These are phyloP conservation scores for Acronicta leporina DNA, from an alignment of 2,888 invertebrate genomes.

Conservation along the genomic window DNA sequence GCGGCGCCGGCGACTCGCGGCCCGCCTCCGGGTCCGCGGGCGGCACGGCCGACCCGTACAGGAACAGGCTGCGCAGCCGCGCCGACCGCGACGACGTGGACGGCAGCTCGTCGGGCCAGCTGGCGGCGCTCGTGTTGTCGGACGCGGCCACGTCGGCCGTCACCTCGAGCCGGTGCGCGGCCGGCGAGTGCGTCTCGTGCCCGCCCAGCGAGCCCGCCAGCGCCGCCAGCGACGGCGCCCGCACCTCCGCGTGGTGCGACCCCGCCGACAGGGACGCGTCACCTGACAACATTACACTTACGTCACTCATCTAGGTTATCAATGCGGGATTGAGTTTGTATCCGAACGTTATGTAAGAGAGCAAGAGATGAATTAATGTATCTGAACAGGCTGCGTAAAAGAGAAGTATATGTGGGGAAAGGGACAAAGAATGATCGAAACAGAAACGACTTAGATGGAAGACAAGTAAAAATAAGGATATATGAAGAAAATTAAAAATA, in stretches of 20 bases:
- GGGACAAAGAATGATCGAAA: too few species aligned
- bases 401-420: too few species aligned
- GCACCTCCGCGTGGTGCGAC: conserved; percentile 74
- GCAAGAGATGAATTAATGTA: too few species aligned
- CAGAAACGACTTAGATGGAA: too few species aligned
- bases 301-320: too few species aligned
- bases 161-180: conserved; percentile 74
- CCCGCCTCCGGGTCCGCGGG: conserved; percentile 76
- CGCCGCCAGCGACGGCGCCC: conserved; percentile 82
- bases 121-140: conserved; percentile 72
- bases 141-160: conserved; percentile 76
- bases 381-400: too few species aligned
- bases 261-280: conserved; percentile 84
- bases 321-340: too few species aligned
- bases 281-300: conserved; percentile 59
- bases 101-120: conserved; percentile 77
- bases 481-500: too few species aligned
- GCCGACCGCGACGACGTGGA: conserved; percentile 76
- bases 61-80: conserved; percentile 77
- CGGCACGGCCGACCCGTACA: conserved; percentile 78
- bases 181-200: conserved; percentile 69
- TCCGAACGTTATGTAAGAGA: too few species aligned
- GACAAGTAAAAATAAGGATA: too few species aligned
- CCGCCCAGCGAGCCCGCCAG: conserved; percentile 83
- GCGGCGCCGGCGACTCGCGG: conserved; percentile 21